A percentile compares a stretch with the other conserved stretches of the same genome.
phyloP scores from a whole-genome alignment of 2,113 vertebrate species.

The Trichomycterus rosablanca region DNA sequence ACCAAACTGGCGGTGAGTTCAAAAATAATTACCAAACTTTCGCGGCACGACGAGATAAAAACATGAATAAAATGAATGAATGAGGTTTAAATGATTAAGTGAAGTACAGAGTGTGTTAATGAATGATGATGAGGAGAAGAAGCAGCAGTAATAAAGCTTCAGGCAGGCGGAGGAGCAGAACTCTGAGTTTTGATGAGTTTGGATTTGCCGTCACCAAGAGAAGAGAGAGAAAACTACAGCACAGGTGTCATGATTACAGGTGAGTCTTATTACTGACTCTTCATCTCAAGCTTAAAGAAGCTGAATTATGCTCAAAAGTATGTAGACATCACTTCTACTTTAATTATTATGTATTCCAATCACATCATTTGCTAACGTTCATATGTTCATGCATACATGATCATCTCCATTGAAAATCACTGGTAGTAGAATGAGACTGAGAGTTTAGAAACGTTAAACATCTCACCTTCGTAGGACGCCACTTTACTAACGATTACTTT shows the following conservation, averaged over 20 bases:
- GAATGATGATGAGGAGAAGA: constrained; percentile 42
- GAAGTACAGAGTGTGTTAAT: neutral
- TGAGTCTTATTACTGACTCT: constrained; percentile 36
- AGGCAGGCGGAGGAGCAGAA: constrained; percentile 37
- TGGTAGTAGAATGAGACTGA: too few relatives aligned
- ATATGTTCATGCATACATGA: too few relatives aligned
- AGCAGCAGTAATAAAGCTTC: constrained; percentile 44
- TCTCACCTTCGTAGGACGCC: too few relatives aligned
- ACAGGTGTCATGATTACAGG: constrained; percentile 64
- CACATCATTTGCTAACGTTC: too few relatives aligned
- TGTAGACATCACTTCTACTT: too few relatives aligned
- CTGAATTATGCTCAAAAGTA: too few relatives aligned
- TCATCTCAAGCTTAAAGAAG: too few relatives aligned
- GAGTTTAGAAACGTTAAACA: too few relatives aligned
- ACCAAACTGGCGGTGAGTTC: constrained; percentile 20
- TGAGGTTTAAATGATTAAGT: neutral
- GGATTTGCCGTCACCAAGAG: constrained; percentile 58
- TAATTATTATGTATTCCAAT: too few relatives aligned
- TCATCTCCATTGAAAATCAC: too few relatives aligned
- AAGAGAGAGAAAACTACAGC: constrained; percentile 55
- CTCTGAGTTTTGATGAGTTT: constrained; percentile 40
- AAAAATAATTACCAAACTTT: neutral
- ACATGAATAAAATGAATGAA: neutral
- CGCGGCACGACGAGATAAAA: too few relatives aligned
- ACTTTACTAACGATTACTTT: too few relatives aligned